These are phyloP conservation scores for Arenicola marina DNA, from an alignment of 2,888 invertebrate genomes.

Conservation along the genomic window DNA sequence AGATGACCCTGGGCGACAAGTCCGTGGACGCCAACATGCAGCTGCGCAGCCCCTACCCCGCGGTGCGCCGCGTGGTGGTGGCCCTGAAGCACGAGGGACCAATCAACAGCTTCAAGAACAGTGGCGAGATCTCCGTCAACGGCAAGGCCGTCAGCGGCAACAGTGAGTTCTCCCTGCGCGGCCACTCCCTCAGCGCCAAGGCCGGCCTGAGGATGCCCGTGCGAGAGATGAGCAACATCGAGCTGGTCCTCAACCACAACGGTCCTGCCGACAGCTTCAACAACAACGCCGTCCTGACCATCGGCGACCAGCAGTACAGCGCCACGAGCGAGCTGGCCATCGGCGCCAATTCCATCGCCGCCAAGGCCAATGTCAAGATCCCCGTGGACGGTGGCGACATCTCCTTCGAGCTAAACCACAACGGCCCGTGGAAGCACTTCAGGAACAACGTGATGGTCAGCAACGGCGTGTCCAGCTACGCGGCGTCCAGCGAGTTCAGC, in stretches of 20 bases:
- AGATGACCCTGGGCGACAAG: not conserved
- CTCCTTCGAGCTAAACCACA: conserved; percentile 8
- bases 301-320: not conserved
- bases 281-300: conserved; percentile 4
- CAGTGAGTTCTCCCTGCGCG: conserved; percentile 3
- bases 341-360: not conserved
- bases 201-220: conserved; percentile 5
- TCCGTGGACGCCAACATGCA: not conserved
- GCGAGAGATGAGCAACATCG: conserved; percentile 1
- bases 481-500: not conserved
- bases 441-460: conserved; percentile 7
- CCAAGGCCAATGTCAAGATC: not conserved
- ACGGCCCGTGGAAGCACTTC: conserved; percentile 7
- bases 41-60: conserved; percentile 12
- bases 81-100: conserved; percentile 20
- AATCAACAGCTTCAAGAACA: conserved; percentile 19
- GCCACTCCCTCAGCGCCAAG: not conserved
- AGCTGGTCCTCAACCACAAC: conserved; percentile 4
- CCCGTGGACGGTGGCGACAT: not conserved
- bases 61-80: not conserved
- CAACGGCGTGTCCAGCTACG: not conserved
- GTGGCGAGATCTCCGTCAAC: not conserved
- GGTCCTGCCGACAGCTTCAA: conserved; percentile 14
- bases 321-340: not conserved
- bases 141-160: not conserved